Percentiles rank a stretch among this genome's conserved stretches.
These are phyloP conservation scores for Noctua janthe DNA, from an alignment of 2,888 invertebrate genomes.

Conservation along the genomic window DNA sequence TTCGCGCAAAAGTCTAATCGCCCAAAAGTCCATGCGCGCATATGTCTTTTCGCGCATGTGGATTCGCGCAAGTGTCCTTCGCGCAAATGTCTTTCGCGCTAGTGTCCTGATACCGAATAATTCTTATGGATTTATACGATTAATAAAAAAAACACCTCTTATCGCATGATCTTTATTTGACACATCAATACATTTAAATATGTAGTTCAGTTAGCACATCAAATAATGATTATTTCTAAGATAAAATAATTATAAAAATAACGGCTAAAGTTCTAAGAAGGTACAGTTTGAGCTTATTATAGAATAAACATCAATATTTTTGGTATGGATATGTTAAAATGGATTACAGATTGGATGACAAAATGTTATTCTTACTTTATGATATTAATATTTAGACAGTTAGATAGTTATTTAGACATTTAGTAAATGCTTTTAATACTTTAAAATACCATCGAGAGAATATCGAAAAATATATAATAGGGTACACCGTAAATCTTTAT, in stretches of 20 bases:
- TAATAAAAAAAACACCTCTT: background rate
- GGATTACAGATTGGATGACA: background rate
- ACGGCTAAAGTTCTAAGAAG: conserved; percentile 27
- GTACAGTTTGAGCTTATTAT: conserved; percentile 66
- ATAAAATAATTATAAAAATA: conserved; percentile 39
- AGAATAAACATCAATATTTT: conserved; percentile 34
- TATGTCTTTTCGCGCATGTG: too few species aligned
- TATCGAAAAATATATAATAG: background rate
- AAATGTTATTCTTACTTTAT: background rate
- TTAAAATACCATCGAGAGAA: conserved; percentile 31
- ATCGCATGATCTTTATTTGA: conserved; percentile 42
- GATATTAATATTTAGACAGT: background rate
- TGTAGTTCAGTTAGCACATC: conserved; percentile 27
- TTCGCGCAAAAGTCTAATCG: too few species aligned
- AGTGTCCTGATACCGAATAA: too few species aligned
- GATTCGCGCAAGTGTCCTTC: too few species aligned
- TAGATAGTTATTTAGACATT: background rate
- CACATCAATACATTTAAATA: conserved; percentile 39
- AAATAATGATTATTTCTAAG: conserved; percentile 4
- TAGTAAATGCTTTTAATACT: conserved; percentile 29
- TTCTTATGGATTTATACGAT: background rate
- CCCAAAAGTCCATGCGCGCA: too few species aligned
- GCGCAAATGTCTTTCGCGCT: too few species aligned
- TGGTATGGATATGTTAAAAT: conserved; percentile 16
- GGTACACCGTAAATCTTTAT: background rate